A percentile compares a stretch with the other conserved stretches of the same genome.
Evolutionary conservation across 2,888 invertebrate species (phyloP).

Genomic region (Chymomyza fuscimana): DNA sequence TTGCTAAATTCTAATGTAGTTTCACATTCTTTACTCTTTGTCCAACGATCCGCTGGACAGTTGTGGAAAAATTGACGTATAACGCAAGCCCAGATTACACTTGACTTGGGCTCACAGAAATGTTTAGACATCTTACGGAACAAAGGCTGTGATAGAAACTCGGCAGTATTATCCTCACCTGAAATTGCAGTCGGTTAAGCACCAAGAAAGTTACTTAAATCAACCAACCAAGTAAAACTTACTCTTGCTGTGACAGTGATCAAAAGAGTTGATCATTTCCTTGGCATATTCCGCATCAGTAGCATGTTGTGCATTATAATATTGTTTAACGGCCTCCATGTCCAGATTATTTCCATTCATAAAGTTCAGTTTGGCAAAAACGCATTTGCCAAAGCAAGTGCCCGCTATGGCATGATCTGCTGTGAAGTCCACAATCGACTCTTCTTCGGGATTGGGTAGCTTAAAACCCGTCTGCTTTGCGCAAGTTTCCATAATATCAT

Average conservation of each 20-base stretch:
- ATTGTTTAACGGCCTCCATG: slow-evolving; percentile 53
- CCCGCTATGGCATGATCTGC: slow-evolving; percentile 55
- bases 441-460: slow-evolving; percentile 49
- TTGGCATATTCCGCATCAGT: slow-evolving; percentile 62
- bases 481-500: slow-evolving; percentile 56
- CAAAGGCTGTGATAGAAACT: slow-evolving; percentile 53
- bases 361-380: slow-evolving; percentile 52
- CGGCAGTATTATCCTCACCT: slow-evolving; percentile 58
- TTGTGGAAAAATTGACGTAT: slow-evolving; percentile 69
- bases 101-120: slow-evolving; percentile 60
- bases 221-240: background rate
- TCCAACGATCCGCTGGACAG: slow-evolving; percentile 67
- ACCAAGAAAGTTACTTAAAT: background rate
- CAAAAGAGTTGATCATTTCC: slow-evolving; percentile 70
- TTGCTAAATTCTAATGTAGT: slow-evolving; percentile 52
- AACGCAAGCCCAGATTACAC: slow-evolving; percentile 62
- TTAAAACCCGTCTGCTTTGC: slow-evolving; percentile 61
- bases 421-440: slow-evolving; percentile 65
- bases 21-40: slow-evolving; percentile 59
- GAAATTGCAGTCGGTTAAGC: background rate
- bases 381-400: slow-evolving; percentile 65
- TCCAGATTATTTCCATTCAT: slow-evolving; percentile 53
- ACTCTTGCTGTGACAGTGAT: slow-evolving; percentile 68
- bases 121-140: slow-evolving; percentile 40
- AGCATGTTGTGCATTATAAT: slow-evolving; percentile 35